Evolutionary conservation across 2,113 vertebrate species (phyloP).

Genomic region (Laticauda colubrina): DNA sequence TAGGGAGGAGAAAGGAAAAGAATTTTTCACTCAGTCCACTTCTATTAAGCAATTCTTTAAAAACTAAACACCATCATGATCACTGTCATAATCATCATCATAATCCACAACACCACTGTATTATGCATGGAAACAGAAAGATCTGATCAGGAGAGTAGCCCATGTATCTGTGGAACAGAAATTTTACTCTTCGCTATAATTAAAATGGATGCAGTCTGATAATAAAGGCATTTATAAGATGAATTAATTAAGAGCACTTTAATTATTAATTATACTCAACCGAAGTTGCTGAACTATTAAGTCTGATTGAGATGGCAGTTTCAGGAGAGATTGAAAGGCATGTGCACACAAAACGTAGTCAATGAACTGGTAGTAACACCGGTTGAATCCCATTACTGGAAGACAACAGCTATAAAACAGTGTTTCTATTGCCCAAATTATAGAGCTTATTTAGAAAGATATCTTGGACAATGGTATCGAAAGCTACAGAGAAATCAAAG

Average conservation of each 20-base stretch:
- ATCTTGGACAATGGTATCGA: too few species aligned
- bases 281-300: neutral
- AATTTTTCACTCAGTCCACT: neutral
- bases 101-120: neutral
- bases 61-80: neutral
- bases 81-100: neutral
- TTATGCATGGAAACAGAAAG: neutral
- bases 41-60: neutral
- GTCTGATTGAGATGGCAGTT: neutral
- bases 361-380: too few species aligned
- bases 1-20: neutral
- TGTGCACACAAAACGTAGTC: too few species aligned
- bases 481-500: too few species aligned
- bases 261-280: neutral
- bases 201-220: neutral
- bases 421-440: too few species aligned
- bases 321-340: neutral
- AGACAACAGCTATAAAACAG: too few species aligned
- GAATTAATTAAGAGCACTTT: neutral
- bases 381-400: too few species aligned
- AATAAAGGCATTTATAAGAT: neutral
- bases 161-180: neutral
- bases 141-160: neutral
- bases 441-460: too few species aligned
- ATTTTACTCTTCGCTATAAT: neutral